A percentile compares a stretch with the other conserved stretches of the same genome.
Conservation (phyloP, 2,113 vertebrate species). For the Cettia cetti region DNA sequence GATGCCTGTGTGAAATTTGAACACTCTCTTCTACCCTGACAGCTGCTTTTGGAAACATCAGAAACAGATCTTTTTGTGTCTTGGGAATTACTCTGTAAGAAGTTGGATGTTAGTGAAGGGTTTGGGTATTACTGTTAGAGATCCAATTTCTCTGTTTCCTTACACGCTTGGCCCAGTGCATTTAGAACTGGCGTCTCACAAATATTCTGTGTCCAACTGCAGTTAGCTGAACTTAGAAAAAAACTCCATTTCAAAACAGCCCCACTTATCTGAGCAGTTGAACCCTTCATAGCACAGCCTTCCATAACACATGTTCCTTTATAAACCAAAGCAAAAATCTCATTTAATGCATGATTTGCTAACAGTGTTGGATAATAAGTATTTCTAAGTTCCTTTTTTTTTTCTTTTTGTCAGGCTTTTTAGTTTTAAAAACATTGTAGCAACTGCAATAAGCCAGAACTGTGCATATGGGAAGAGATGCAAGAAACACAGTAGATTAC, state of each 20-base stretch:
- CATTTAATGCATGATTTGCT: not conserved
- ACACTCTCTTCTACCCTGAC: not conserved
- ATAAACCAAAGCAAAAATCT: not conserved
- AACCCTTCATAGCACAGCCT: not conserved
- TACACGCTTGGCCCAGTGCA: not conserved
- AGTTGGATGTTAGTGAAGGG: not conserved
- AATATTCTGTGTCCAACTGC: not conserved
- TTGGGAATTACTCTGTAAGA: not conserved
- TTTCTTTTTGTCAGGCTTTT: not conserved
- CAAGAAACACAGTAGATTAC: not conserved
- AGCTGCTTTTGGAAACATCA: not conserved
- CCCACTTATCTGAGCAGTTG: not conserved
- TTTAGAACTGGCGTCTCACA: not conserved
- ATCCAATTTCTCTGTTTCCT: not conserved
- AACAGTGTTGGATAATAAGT: not conserved
- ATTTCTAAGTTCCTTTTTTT: not conserved
- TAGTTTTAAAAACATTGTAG: not conserved
- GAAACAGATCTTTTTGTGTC: not conserved
- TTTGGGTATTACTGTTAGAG: not conserved
- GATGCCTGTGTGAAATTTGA: not conserved
- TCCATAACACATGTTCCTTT: not conserved
- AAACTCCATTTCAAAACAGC: not conserved
- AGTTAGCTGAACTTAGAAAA: not conserved
- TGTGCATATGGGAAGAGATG: not conserved
- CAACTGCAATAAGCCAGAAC: not conserved